Evolutionary conservation across 2,113 vertebrate species (phyloP), one percentile per base, ranked within the genome.

Genomic region (Rhea americana): DNA sequence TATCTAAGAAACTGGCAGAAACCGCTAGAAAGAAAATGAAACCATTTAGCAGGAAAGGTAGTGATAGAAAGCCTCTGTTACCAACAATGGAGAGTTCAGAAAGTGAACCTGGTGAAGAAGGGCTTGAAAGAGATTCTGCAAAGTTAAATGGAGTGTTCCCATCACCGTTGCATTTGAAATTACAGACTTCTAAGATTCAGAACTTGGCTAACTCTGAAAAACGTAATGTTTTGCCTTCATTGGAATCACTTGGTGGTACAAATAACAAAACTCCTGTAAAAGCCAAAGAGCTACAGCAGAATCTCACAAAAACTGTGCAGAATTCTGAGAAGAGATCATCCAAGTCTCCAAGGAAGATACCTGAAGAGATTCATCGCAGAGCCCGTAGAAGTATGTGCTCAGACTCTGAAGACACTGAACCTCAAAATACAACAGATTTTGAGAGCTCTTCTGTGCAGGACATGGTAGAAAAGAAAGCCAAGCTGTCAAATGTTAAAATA

Each of bases 201-300:
- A 80, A 91, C 32, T 16, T 61, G 20, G 1, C 21, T 7, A 19
- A 78, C 11, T 68, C 83, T 6, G 5, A 15, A 78, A 85, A 80
- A 17, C 10, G 3, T 77, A 8, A 67, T 13, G 7, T 30, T 2
- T 55, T 53, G 5, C 35, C 9, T 3, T 0, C 22, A 2, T 2
- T 50, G 24, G 45, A 82, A 48, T 82, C 74, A 14, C 14, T 24
- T 70, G 32, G 6, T 51, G 30, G 4, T 91, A 37, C 59, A 62
- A 37, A 20, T 50, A 71, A 53, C 26, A 48, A 32, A 62, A 79
- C 39, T 81, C 43, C 76, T 88, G 56, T 62, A 47, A 79, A 87
- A 79, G 77, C 24, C 53, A 51, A 51, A 28, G 51, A 67, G 51
- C 51, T 43, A 25, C 21, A 62, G 1, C 82, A 86, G 35, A 55